Evolutionary conservation across 2,888 invertebrate species (phyloP).

Genomic region (Torymus texanus): DNA sequence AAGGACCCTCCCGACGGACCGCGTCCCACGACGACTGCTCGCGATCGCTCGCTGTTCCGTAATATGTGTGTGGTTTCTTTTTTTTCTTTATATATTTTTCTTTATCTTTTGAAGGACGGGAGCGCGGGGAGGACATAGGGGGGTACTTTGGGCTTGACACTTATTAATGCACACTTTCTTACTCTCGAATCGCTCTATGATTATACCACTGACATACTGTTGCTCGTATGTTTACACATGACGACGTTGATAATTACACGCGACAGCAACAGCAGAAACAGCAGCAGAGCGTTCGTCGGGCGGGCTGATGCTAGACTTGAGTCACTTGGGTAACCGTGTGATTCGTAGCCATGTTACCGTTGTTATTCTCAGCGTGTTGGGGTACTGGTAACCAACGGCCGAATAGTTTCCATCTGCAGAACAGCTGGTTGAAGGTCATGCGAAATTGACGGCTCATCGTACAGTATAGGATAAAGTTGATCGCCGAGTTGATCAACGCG

Average conservation of each 20-base stretch:
- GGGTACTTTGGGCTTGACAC: no score
- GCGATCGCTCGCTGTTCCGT: no score
- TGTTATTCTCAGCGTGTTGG: constrained; percentile 67
- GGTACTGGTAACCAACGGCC: constrained; percentile 69
- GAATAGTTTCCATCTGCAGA: constrained; percentile 74
- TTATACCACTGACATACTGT: no score
- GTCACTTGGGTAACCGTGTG: constrained; percentile 73
- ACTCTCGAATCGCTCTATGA: no score
- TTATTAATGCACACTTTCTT: no score
- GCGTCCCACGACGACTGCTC: no score
- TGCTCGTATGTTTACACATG: no score
- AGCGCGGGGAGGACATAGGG: no score
- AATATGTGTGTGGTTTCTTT: no score
- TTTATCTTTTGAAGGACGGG: no score
- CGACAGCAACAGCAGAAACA: constrained; percentile 13
- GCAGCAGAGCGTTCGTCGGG: constrained; percentile 55
- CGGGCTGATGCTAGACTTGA: constrained; percentile 69
- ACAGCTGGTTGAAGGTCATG: constrained; percentile 84
- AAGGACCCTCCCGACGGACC: no score
- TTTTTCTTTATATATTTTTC: no score
- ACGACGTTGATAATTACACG: background rate
- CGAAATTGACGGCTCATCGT: constrained; percentile 96
- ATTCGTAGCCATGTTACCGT: constrained; percentile 69
- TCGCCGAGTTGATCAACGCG: constrained; percentile 92
- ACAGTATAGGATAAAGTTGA: constrained; percentile 95